Percentiles rank a stretch among this genome's conserved stretches.
Conservation (phyloP, 2,113 vertebrate genomes). For the Alligator sinensis region DNA sequence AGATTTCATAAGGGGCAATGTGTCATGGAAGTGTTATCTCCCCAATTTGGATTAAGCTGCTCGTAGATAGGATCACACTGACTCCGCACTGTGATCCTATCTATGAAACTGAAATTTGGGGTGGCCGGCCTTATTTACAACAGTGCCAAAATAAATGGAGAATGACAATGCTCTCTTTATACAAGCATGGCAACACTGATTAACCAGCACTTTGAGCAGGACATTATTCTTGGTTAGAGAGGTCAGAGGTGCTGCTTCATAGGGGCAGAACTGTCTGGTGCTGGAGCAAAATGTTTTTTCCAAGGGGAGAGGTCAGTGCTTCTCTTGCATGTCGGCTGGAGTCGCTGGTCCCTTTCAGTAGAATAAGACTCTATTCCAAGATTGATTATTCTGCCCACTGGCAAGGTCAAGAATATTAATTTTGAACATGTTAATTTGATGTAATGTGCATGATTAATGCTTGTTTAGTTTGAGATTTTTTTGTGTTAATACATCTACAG, state of each 20-base stretch:
- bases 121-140: constrained; percentile 6
- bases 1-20: constrained; percentile 18
- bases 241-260: constrained; percentile 60
- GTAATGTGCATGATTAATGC: constrained; percentile 69
- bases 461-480: constrained; percentile 59
- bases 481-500: constrained; percentile 60
- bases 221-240: constrained; percentile 62
- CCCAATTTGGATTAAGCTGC: too few relatives aligned
- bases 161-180: constrained; percentile 27
- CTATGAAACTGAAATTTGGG: background rate
- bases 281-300: constrained; percentile 29
- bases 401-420: constrained; percentile 81
- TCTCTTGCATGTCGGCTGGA: constrained; percentile 24
- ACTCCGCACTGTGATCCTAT: too few relatives aligned
- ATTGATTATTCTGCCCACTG: constrained; percentile 67
- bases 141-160: constrained; percentile 12
- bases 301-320: constrained; percentile 46
- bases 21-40: background rate
- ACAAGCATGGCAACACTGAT: constrained; percentile 44
- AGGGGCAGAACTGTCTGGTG: constrained; percentile 53
- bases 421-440: constrained; percentile 74
- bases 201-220: constrained; percentile 59
- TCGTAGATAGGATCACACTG: too few relatives aligned
- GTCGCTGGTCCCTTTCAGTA: background rate
- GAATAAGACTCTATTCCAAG: constrained; percentile 32